phyloP scores from a whole-genome alignment of 1,140 invertebrate species.

The Eriosoma lanigerum region DNA sequence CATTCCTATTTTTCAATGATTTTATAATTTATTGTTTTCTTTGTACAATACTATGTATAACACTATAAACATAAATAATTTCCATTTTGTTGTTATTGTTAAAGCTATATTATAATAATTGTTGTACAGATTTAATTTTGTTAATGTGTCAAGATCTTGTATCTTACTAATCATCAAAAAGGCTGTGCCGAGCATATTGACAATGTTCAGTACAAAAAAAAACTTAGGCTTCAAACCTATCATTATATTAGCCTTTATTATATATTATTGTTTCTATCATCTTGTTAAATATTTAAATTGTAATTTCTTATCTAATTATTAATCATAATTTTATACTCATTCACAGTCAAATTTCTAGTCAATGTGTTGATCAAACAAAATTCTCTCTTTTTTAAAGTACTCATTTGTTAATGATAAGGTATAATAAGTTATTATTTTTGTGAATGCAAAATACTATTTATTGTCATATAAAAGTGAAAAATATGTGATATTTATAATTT shows the following conservation, averaged over 20 bases:
- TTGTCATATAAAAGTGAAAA: constrained; percentile 30
- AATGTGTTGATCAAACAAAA: constrained; percentile 44
- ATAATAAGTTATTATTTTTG: background rate
- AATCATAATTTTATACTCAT: constrained; percentile 18
- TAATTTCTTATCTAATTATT: background rate
- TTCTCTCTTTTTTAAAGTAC: background rate
- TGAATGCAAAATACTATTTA: background rate
- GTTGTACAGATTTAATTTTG: constrained; percentile 37
- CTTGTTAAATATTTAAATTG: background rate
- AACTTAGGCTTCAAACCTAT: background rate
- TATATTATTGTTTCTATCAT: background rate
- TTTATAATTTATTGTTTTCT: constrained; percentile 6
- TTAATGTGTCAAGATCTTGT: constrained; percentile 29
- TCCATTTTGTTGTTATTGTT: constrained; percentile 36
- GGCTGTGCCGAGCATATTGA: constrained; percentile 43
- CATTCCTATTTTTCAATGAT: constrained; percentile 46
- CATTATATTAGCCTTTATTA: background rate
- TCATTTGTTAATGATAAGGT: background rate
- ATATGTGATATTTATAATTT: constrained; percentile 46
- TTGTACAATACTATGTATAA: background rate
- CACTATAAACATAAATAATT: constrained; percentile 11
- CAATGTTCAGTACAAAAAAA: constrained; percentile 41
- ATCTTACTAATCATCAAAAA: constrained; percentile 48
- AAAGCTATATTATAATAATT: background rate
- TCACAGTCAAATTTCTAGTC: constrained; percentile 37